Evolutionary conservation across 1,140 invertebrate genomes (phyloP).

Genomic region (Mycetomoellerius zeteki): DNA sequence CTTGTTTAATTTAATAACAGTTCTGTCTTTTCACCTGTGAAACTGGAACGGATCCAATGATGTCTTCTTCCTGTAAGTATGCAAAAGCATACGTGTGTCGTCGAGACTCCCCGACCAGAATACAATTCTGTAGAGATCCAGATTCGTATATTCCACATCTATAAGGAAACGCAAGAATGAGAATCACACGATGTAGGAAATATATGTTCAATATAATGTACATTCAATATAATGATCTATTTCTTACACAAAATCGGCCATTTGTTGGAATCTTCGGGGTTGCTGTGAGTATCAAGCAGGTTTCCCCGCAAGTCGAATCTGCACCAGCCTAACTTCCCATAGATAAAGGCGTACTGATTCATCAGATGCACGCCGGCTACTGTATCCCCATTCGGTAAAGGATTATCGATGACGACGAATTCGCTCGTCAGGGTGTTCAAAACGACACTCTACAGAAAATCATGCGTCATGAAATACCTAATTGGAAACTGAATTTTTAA

Average conservation of each 20-base stretch:
- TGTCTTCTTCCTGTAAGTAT: slow-evolving; percentile 88
- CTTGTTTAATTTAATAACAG: not conserved
- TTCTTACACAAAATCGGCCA: slow-evolving; percentile 92
- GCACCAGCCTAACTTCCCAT: slow-evolving; percentile 89
- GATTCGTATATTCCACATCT: slow-evolving; percentile 92
- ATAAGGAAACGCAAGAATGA: slow-evolving; percentile 20
- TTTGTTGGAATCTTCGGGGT: slow-evolving; percentile 88
- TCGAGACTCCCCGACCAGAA: slow-evolving; percentile 94
- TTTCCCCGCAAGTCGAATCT: slow-evolving; percentile 93
- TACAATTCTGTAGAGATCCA: slow-evolving; percentile 91
- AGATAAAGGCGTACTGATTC: slow-evolving; percentile 92
- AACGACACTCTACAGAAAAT: slow-evolving; percentile 90
- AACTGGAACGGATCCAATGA: slow-evolving; percentile 91
- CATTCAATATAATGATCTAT: not conserved
- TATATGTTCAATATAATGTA: not conserved
- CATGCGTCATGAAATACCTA: slow-evolving; percentile 36
- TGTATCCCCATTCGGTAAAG: slow-evolving; percentile 90
- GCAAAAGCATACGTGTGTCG: slow-evolving; percentile 90
- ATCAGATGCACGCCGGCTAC: slow-evolving; percentile 92
- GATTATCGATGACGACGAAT: slow-evolving; percentile 94
- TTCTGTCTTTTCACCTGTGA: slow-evolving; percentile 88
- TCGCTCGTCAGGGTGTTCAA: slow-evolving; percentile 97
- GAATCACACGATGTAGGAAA: slow-evolving; percentile 55
- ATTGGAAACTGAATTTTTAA: not conserved
- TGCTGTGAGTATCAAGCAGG: slow-evolving; percentile 88